Evolutionary conservation across 2,888 invertebrate species (phyloP).

Genomic region (Ectemnius cavifrons): DNA sequence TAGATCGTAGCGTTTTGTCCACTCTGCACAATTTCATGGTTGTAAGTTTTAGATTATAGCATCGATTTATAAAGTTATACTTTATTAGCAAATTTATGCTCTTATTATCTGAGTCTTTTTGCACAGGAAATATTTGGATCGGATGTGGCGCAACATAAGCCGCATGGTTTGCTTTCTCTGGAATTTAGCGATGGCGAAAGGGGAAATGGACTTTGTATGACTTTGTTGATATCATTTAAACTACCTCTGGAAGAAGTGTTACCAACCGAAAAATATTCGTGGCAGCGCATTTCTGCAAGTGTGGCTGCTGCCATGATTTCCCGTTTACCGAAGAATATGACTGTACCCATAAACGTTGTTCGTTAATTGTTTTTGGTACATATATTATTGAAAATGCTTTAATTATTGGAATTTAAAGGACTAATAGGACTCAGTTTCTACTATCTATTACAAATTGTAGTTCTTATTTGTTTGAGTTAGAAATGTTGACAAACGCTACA

Average conservation of each 20-base stretch:
- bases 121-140: conserved; percentile 90
- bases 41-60: conserved; percentile 72
- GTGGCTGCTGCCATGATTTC: conserved; percentile 84
- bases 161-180: conserved; percentile 88
- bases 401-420: no score
- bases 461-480: no score
- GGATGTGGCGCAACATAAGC: conserved; percentile 90
- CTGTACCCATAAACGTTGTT: conserved; percentile 90
- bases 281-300: conserved; percentile 88
- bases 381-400: no score
- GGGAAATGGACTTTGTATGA: conserved; percentile 89
- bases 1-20: conserved; percentile 90
- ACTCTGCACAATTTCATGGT: conserved; percentile 94
- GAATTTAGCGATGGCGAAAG: conserved; percentile 82
- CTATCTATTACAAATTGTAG: no score
- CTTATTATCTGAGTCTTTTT: conserved; percentile 5
- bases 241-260: conserved; percentile 92
- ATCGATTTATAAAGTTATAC: neutral
- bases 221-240: conserved; percentile 90
- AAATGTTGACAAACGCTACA: no score
- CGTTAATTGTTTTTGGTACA: conserved; percentile 79
- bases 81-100: neutral
- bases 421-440: no score
- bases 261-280: conserved; percentile 92
- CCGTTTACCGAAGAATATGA: conserved; percentile 87